A percentile compares a stretch with the other conserved stretches of the same genome.
Conservation (phyloP, 2,888 invertebrate species). For the Hylaea fasciaria region DNA sequence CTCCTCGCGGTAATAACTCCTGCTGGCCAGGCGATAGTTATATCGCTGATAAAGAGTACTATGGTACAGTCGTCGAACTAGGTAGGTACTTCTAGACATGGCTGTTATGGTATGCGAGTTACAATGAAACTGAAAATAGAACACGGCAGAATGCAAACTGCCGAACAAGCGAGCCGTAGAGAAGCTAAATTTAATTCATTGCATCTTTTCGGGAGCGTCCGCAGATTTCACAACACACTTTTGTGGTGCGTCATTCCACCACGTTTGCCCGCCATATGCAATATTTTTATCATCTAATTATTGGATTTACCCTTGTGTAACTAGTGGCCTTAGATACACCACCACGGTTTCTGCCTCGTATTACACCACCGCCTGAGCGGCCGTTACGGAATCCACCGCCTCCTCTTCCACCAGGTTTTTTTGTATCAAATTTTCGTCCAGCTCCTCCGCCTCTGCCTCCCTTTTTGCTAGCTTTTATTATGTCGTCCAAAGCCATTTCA, state of each 20-base stretch:
- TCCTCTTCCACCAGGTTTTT: conserved; percentile 73
- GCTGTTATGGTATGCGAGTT: conserved; percentile 27
- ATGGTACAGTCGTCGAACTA: conserved; percentile 13
- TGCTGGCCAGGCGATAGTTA: conserved; percentile 8
- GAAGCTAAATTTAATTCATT: conserved; percentile 29
- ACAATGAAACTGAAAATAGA: conserved; percentile 39
- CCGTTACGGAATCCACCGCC: conserved; percentile 81
- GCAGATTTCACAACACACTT: conserved; percentile 38
- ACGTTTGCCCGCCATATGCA: conserved; percentile 80
- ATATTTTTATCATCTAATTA: conserved; percentile 59
- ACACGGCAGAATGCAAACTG: conserved; percentile 29
- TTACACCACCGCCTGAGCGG: conserved; percentile 83
- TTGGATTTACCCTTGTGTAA: conserved; percentile 88
- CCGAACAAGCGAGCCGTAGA: conserved; percentile 21
- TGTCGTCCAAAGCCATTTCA: conserved; percentile 98
- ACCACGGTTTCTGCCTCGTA: conserved; percentile 90
- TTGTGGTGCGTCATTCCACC: conserved; percentile 69
- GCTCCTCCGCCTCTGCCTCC: conserved; percentile 86
- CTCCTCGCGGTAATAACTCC: conserved; percentile 5
- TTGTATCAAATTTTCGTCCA: conserved; percentile 78
- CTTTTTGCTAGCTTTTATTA: conserved; percentile 94
- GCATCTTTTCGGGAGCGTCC: conserved; percentile 33
- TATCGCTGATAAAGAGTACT: conserved; percentile 11
- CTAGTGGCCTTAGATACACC: conserved; percentile 87
- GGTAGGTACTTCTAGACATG: conserved; percentile 11